Evolutionary conservation across 2,888 invertebrate species (phyloP), one percentile per base, ranked within the genome.

Genomic region (Abscondita cerata): DNA sequence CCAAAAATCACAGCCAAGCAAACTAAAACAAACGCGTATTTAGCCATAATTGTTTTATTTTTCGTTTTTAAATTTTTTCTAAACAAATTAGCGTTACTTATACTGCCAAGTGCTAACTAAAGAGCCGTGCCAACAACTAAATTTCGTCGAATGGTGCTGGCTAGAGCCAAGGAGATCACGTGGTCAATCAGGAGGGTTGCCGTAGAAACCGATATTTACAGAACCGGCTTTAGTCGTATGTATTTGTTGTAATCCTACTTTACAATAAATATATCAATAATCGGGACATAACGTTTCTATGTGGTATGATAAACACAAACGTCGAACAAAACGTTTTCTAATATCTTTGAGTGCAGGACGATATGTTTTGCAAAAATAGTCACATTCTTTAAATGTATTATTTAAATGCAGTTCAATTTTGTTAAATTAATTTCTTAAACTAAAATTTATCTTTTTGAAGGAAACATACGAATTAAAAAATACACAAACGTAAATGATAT

Each of bases 21-120:
- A 13, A 52, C 11, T n/a, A 52, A 38, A n/a, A 36, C 12, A 19
- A 18, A 20, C 16, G 15, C 34, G 18, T 34, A 34, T 34, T 52
- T 52, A 34, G 52, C 52, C 52, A 52, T 51, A 34, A 31, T 47
- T n/a, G n/a, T n/a, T 31, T 11, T 33, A 33, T 38, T 34, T 19
- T 34, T 15, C 16, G 36, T 36, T 19, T 18, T 51, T 12, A 52
- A 16, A 51, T 12, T 34, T 19, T 34, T 52, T 36, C 18, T 16
- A 52, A 52, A n/a, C 19, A 50, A 33, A 16, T 50, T 36, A 36
- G 36, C 12, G 36, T 36, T 36, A 36, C 5, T 5, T 36, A 36
- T 25, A 25, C 11, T 36, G 4, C 2, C 36, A 36, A 36, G 36
- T 54, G 31, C 33, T 46, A 41, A 46, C 54, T 54, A 20, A 54